These are phyloP conservation scores for Thyatira batis DNA, from an alignment of 2,888 invertebrate genomes.

Conservation along the genomic window DNA sequence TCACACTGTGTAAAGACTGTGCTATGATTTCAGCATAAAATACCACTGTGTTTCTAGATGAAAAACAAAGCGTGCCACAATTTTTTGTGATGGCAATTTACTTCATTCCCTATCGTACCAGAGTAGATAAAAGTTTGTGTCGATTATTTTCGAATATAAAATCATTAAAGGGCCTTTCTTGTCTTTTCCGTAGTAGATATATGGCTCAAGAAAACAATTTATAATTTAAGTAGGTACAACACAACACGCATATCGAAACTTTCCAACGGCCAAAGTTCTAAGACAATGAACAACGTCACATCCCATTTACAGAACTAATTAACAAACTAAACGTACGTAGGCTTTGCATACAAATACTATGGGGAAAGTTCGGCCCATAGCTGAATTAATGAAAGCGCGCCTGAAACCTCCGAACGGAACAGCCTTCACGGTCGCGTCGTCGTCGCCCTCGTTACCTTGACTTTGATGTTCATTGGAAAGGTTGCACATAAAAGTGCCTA, in stretches of 20 bases:
- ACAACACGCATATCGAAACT: neutral
- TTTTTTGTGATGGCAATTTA: constrained; percentile 23
- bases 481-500: constrained; percentile 28
- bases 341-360: neutral
- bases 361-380: neutral
- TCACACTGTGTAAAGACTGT: constrained; percentile 6
- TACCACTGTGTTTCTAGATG: constrained; percentile 16
- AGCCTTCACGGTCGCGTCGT: neutral
- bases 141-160: too few species aligned
- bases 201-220: neutral
- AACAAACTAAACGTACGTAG: neutral
- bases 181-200: too few species aligned
- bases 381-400: constrained; percentile 16
- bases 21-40: neutral
- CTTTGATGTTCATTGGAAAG: constrained; percentile 39
- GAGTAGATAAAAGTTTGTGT: neutral
- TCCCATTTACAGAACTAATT: constrained; percentile 4
- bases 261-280: neutral
- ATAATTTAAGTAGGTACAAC: neutral
- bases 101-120: constrained; percentile 8
- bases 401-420: constrained; percentile 10
- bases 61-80: constrained; percentile 16
- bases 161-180: too few species aligned
- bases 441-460: constrained; percentile 42
- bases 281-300: constrained; percentile 1